Evolutionary conservation across 2,888 invertebrate species (phyloP).

Genomic region (Aromia moschata): DNA sequence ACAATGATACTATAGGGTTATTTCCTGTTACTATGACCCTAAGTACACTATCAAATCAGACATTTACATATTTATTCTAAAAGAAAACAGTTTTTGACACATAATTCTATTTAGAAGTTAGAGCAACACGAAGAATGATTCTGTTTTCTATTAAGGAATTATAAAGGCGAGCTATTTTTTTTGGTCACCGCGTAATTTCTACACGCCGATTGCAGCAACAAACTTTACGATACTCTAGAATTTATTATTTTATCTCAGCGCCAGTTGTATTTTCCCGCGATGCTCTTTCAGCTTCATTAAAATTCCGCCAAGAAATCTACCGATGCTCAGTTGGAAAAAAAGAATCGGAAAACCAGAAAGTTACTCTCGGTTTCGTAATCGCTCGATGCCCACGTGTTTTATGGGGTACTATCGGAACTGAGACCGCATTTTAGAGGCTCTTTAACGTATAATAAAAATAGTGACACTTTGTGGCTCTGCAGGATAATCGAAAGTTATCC

Average conservation of each 20-base stretch:
- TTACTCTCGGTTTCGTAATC: constrained; percentile 32
- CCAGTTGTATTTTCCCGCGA: constrained; percentile 40
- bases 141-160: no score
- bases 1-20: no score
- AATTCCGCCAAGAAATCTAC: constrained; percentile 46
- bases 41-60: no score
- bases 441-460: constrained; percentile 21
- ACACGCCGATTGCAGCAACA: constrained; percentile 19
- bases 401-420: constrained; percentile 12
- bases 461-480: neutral
- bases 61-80: no score
- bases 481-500: constrained; percentile 5
- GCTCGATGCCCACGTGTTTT: constrained; percentile 30
- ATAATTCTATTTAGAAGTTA: no score
- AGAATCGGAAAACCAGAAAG: constrained; percentile 23
- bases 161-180: neutral
- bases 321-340: constrained; percentile 36
- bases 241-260: constrained; percentile 40
- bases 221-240: constrained; percentile 36
- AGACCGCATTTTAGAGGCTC: constrained; percentile 24
- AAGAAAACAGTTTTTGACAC: no score
- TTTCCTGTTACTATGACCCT: no score
- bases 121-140: no score
- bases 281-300: constrained; percentile 46
- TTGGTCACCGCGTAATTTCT: constrained; percentile 10